These are phyloP conservation scores for Amphimallon solstitiale DNA, from an alignment of 2,888 invertebrate genomes.

Conservation along the genomic window DNA sequence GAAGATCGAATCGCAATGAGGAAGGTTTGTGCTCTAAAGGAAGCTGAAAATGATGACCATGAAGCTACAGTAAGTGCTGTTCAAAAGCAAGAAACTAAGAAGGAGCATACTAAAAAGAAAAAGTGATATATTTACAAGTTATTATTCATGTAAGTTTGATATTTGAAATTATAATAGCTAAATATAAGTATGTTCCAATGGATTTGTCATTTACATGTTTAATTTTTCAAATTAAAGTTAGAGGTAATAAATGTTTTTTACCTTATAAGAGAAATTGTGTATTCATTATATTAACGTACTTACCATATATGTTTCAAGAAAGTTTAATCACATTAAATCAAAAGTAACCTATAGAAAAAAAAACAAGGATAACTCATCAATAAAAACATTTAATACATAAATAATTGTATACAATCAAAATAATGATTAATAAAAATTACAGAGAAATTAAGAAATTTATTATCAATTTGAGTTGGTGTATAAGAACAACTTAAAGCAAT, in stretches of 20 bases:
- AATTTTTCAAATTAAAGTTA: too few species aligned
- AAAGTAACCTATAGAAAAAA: not conserved
- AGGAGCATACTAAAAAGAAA: conserved; percentile 36
- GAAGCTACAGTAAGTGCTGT: not conserved
- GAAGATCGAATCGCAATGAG: conserved; percentile 91
- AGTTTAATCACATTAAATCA: too few species aligned
- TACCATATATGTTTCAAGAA: too few species aligned
- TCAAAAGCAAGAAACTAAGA: conserved; percentile 30
- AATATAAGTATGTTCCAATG: too few species aligned
- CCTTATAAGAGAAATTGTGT: too few species aligned
- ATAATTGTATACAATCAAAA: conserved; percentile 17
- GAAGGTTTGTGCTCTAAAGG: conserved; percentile 70
- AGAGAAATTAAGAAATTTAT: conserved; percentile 20
- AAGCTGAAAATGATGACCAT: conserved; percentile 12
- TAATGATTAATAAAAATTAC: conserved; percentile 22
- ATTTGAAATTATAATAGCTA: not conserved
- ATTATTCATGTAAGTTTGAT: not conserved
- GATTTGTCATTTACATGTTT: too few species aligned
- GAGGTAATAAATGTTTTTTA: too few species aligned
- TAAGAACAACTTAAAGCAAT: conserved; percentile 3
- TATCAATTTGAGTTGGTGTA: conserved; percentile 14
- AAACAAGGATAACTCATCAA: not conserved
- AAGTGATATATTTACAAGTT: conserved; percentile 23
- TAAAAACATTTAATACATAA: conserved; percentile 32
- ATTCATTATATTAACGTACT: too few species aligned